Percentiles rank a stretch among this genome's conserved stretches.
phyloP scores from a whole-genome alignment of 2,113 vertebrate species.

The Montifringilla adamsi region DNA sequence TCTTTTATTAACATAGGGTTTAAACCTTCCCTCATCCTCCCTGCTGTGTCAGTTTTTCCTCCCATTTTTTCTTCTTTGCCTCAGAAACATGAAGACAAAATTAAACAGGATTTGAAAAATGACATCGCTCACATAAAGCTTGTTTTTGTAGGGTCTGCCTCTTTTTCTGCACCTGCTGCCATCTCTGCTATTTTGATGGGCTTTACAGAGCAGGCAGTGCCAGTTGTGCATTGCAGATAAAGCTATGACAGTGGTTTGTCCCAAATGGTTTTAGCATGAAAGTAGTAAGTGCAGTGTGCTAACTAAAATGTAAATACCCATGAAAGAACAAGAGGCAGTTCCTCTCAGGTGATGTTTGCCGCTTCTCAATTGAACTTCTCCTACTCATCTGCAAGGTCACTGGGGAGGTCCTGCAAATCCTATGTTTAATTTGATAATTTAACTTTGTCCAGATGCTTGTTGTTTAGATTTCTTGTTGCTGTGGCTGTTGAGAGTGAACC shows the following conservation, averaged over 20 bases:
- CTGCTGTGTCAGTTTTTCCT: not conserved
- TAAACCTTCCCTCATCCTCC: not conserved
- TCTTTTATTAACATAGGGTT: not conserved
- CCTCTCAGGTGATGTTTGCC: not conserved
- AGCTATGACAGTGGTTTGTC: not conserved
- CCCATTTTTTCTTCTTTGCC: not conserved
- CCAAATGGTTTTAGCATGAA: not conserved
- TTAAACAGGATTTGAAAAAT: not conserved
- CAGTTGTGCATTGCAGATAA: not conserved
- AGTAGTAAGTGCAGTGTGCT: not conserved
- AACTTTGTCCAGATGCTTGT: not conserved
- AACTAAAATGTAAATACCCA: not conserved
- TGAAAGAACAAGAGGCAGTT: not conserved
- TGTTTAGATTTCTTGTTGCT: not conserved
- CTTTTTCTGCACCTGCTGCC: not conserved
- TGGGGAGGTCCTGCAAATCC: not conserved
- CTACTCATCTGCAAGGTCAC: not conserved
- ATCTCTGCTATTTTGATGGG: not conserved
- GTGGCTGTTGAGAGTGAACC: not conserved
- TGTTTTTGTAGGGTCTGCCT: not conserved
- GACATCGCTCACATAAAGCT: rapidly evolving
- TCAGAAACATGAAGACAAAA: not conserved
- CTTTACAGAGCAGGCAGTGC: not conserved
- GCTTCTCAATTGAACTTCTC: not conserved
- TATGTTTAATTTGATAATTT: not conserved